Evolutionary conservation across 2,888 invertebrate genomes (phyloP), one percentile per base, ranked within the genome.

Genomic region (Rhodophaea formosa): DNA sequence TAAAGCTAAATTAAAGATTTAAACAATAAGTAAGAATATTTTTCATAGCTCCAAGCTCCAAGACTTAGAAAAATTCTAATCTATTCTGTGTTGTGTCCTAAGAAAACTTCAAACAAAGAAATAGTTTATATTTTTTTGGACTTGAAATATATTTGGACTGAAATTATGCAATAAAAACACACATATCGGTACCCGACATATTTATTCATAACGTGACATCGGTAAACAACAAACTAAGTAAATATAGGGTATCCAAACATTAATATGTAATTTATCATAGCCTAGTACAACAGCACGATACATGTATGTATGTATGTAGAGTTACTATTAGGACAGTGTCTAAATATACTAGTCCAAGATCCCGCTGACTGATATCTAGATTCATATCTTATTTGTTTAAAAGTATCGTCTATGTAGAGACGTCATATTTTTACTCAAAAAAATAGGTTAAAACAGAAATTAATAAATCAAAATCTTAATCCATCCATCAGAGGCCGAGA

Each of bases 251-350:
- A 86, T 81, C 80, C 75, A 77, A 80, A 83, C 75, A 67, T 74
- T 77, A 75, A 83, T 56, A 77, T 78, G 74, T 79, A 62, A 77
- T 76, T 75, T 75, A 65, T 70, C 76, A 75, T 70, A 79, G 63
- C 73, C 75, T 80, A 84, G 72, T 66, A 70, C 64, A 68, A 70
- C 69, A 69, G 74, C 69, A 71, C 72, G 69, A 76, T 80, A 79
- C 74, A 82, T 82, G 83, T 84, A 88, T 87, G 83, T 84, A 88
- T 87, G 89, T 88, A 89, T 87, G 88, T 86, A 90, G 88, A 90
- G 87, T 62, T 59, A 65, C 71, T 70, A 68, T 70, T 69, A 74
- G 60, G 62, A 72, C 61, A 75, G 67, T 66, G 63, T 70, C 39
- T 39, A 39, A 39, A 12, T 39, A 39, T 39, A 12, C 39, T 39